Conservation (phyloP, 2,888 invertebrate genomes). For the Elysia crispata region DNA sequence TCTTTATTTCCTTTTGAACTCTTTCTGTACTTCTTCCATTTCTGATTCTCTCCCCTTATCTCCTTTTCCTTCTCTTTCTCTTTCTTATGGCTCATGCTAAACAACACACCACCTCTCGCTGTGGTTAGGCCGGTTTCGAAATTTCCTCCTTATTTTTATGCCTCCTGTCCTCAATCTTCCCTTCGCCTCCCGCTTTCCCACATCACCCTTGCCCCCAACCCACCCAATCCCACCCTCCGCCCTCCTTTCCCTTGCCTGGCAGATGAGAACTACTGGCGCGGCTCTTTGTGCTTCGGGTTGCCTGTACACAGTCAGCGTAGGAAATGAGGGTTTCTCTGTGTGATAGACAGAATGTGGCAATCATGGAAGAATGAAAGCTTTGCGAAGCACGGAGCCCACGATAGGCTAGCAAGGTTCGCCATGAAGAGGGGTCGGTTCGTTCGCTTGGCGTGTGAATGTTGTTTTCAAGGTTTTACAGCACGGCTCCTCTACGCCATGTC, state of each 20-base stretch:
- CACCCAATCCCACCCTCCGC: neutral
- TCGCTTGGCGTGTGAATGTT: neutral
- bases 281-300: too few relatives aligned
- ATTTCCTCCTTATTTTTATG: neutral
- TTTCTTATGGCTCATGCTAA: neutral
- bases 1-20: too few relatives aligned
- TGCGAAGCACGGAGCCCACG: too few relatives aligned
- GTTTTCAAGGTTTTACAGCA: neutral
- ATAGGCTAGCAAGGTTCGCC: too few relatives aligned
- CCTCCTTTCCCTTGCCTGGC: neutral
- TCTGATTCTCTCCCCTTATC: neutral
- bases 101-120: neutral
- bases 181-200: neutral
- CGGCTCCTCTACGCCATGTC: neutral
- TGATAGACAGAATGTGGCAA: too few relatives aligned
- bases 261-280: neutral
- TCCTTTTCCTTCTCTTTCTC: neutral
- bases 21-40: neutral
- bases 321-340: neutral
- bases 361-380: too few relatives aligned
- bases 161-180: neutral
- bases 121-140: neutral
- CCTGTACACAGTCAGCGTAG: neutral
- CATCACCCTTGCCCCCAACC: slow-evolving; percentile 1
- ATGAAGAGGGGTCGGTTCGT: neutral